Conservation (phyloP, 30 jellyfish, hydroid and myxozoan species). For the Aurelia coerulea region DNA sequence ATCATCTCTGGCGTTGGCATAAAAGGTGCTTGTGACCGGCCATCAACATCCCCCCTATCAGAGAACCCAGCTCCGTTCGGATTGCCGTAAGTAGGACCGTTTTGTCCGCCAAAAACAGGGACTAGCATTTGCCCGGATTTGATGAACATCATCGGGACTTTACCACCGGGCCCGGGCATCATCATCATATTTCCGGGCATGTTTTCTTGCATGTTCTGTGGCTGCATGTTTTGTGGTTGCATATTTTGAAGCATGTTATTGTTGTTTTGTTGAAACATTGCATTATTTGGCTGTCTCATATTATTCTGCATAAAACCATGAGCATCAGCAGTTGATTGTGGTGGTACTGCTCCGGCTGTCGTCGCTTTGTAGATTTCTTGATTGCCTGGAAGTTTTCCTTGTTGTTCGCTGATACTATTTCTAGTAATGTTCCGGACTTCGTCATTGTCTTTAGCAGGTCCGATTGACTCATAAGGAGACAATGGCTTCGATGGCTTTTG, state of each 20-base stretch:
- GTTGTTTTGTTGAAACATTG: constrained; percentile 37
- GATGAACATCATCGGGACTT: constrained; percentile 95
- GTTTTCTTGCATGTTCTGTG: constrained; percentile 23
- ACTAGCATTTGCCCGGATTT: constrained; percentile 91
- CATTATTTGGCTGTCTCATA: constrained; percentile 4
- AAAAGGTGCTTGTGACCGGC: constrained; percentile 45
- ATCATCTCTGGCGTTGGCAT: constrained; percentile 58
- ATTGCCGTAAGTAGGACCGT: constrained; percentile 38
- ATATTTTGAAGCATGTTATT: constrained; percentile 26
- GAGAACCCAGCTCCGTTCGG: constrained; percentile 14
- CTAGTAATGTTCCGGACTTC: constrained; percentile 85
- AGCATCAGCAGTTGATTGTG: constrained; percentile 1
- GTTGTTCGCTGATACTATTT: constrained; percentile 14
- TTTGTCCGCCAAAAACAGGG: constrained; percentile 87
- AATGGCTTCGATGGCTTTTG: background rate
- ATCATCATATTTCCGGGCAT: constrained; percentile 55
- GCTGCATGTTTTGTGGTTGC: constrained; percentile 10
- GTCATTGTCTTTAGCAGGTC: constrained; percentile 95
- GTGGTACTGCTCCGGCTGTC: constrained; percentile 16
- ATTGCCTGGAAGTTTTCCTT: constrained; percentile 29
- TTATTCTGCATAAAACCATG: constrained; percentile 4
- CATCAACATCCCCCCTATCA: constrained; percentile 21
- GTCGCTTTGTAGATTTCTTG: constrained; percentile 54
- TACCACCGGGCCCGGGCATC: constrained; percentile 46
- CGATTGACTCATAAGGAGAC: constrained; percentile 93